These are phyloP conservation scores for Ennomos erosarius DNA, from an alignment of 2,888 invertebrate species.

Conservation along the genomic window DNA sequence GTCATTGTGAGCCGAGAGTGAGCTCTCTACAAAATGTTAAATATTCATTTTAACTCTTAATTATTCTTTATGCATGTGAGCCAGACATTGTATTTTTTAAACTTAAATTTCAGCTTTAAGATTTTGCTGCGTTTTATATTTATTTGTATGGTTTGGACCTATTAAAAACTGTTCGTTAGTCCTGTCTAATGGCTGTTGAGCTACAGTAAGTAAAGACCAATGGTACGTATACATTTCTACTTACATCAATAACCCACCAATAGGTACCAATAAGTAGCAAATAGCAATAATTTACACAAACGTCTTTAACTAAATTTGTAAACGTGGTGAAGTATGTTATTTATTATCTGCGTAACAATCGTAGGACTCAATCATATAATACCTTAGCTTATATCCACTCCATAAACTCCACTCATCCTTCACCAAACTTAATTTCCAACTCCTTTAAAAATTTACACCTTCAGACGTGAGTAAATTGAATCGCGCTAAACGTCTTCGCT, in stretches of 20 bases:
- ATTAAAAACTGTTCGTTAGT: too few relatives aligned
- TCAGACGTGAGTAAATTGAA: slow-evolving; percentile 65
- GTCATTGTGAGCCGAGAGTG: slow-evolving; percentile 74
- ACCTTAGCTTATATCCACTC: slow-evolving; percentile 5
- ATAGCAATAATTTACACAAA: too few relatives aligned
- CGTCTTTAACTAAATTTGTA: too few relatives aligned
- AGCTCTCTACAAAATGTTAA: slow-evolving; percentile 74
- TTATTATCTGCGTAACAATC: too few relatives aligned
- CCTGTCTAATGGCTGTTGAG: too few relatives aligned
- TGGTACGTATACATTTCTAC: too few relatives aligned
- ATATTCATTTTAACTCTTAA: slow-evolving; percentile 83
- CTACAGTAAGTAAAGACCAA: too few relatives aligned
- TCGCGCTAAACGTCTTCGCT: slow-evolving; percentile 55
- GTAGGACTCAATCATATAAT: too few relatives aligned
- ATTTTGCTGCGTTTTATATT: neutral
- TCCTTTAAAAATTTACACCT: slow-evolving; percentile 48
- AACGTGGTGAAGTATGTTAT: too few relatives aligned
- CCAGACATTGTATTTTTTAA: slow-evolving; percentile 63
- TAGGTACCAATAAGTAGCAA: too few relatives aligned
- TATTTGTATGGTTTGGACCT: too few relatives aligned
- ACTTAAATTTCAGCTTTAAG: slow-evolving; percentile 16
- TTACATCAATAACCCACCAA: too few relatives aligned
- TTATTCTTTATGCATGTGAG: slow-evolving; percentile 81
- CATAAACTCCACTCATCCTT: slow-evolving; percentile 32
- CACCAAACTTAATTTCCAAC: slow-evolving; percentile 48